Base-by-base conservation (phyloP, 2,113 vertebrate genomes). In the Clarias batrachus region DNA sequence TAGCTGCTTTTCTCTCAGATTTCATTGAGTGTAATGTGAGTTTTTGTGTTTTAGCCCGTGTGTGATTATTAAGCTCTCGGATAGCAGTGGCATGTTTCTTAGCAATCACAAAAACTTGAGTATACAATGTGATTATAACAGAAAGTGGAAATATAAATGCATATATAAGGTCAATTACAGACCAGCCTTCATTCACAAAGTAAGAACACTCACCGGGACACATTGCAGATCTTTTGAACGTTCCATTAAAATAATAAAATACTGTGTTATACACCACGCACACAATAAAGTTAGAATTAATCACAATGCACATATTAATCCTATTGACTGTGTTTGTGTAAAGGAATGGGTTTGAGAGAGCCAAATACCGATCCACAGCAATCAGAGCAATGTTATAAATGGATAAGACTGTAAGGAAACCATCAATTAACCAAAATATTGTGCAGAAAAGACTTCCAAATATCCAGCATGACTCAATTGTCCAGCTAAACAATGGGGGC, bases 401-500 rank as follows among this genome's bases (percentile, higher is more conserved):
- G 13, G 89, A 90, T 9, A 62, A 33, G 27, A 5, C 17, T 25
- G 70, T 73, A 0, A 90, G 60, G 30, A 81, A 62, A 30, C 54
- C 73, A 33, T n/a, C 63, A 17, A 71, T 76, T 12, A 54, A 37
- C 21, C 57, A 52, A 73, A 79, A 70, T 27, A 60, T 2, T 2
- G 65, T 33, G 74, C 89, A 90, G 37, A 71, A 81, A 59, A 62
- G 7, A 27, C 30, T 27, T 2, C 87, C 86, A 65, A 90, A 86
- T 16, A 86, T 84, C 87, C 87, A 90, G 30, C 89, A 88, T 23
- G 77, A 33, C 73, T 88, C 84, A 8, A 90, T 79, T 7, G 62
- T 65, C 57, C 59, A 62, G 0, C 4, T 68, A 4, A 68, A 68
- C 27, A 54, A 95, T 19, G 91, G 91, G 17, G 96, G 95, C 95